Percentiles rank a stretch among this genome's conserved stretches.
Conservation (phyloP, 2,797 vertebrate genomes). For the Microchirus variegatus region DNA sequence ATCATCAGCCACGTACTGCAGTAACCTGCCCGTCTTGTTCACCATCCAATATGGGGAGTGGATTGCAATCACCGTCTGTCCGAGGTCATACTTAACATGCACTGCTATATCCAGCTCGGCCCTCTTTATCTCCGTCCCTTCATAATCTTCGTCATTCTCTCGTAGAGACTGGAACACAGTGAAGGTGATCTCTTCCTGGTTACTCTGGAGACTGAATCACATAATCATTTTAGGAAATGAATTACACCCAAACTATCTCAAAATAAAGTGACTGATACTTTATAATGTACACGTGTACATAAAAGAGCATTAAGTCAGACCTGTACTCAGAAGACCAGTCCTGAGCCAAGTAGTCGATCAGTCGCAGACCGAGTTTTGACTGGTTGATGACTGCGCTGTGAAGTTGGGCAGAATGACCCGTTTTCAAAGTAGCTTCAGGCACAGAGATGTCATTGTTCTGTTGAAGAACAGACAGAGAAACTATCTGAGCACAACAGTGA, state of each 20-base stretch:
- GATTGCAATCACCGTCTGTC: slow-evolving; percentile 87
- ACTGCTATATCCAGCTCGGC: slow-evolving; percentile 92
- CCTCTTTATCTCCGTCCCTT: slow-evolving; percentile 78
- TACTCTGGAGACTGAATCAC: slow-evolving; percentile 71
- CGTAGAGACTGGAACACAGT: slow-evolving; percentile 84
- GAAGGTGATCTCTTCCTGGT: slow-evolving; percentile 92
- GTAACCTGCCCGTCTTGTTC: slow-evolving; percentile 92
- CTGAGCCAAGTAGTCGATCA: slow-evolving; percentile 90
- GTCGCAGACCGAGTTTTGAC: slow-evolving; percentile 84
- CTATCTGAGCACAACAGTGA: background rate
- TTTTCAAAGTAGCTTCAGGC: slow-evolving; percentile 75
- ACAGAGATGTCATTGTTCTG: slow-evolving; percentile 80
- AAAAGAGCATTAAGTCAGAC: slow-evolving; percentile 34
- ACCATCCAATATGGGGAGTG: slow-evolving; percentile 99
- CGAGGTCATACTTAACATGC: slow-evolving; percentile 87
- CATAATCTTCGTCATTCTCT: slow-evolving; percentile 83
- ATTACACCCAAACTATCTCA: no score
- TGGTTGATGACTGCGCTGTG: slow-evolving; percentile 88
- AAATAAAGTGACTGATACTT: no score
- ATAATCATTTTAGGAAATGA: background rate
- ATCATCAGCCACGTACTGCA: slow-evolving; percentile 98
- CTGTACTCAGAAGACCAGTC: slow-evolving; percentile 90
- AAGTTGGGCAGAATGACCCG: slow-evolving; percentile 90
- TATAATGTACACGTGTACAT: no score
- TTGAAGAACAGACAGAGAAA: slow-evolving; percentile 22